Percentiles rank a stretch among this genome's conserved stretches.
These are phyloP conservation scores for Mormoops blainvillei DNA, from an alignment of 2,113 vertebrate genomes.

Conservation along the genomic window DNA sequence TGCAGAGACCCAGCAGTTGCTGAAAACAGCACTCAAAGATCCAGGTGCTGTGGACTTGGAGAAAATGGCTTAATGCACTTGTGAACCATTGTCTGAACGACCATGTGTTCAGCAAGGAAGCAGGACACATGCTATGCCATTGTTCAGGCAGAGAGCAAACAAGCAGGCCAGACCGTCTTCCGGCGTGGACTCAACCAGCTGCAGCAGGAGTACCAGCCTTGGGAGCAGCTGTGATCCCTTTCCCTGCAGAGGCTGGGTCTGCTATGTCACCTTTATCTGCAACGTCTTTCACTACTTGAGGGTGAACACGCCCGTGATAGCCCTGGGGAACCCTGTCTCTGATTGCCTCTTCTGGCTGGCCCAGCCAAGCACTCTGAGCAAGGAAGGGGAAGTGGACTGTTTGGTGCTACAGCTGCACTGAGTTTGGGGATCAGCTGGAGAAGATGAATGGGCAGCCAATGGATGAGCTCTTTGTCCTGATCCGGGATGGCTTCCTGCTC, in stretches of 20 bases:
- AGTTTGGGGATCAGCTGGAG: slow-evolving; percentile 96
- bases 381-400: slow-evolving; percentile 96
- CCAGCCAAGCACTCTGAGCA: slow-evolving; percentile 88
- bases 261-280: slow-evolving; percentile 96
- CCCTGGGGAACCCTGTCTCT: slow-evolving; percentile 93
- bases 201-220: slow-evolving; percentile 90
- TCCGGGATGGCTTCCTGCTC: slow-evolving; percentile 95
- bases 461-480: slow-evolving; percentile 94
- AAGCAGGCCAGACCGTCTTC: slow-evolving; percentile 87
- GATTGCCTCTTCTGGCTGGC: slow-evolving; percentile 92
- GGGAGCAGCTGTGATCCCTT: slow-evolving; percentile 88
- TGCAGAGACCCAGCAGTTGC: slow-evolving; percentile 88
- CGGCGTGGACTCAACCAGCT: slow-evolving; percentile 89
- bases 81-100: slow-evolving; percentile 95
- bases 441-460: slow-evolving; percentile 89
- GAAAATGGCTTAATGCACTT: slow-evolving; percentile 90
- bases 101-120: slow-evolving; percentile 94
- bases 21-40: slow-evolving; percentile 97
- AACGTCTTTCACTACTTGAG: slow-evolving; percentile 96
- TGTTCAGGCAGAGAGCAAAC: slow-evolving; percentile 93
- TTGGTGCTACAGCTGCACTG: slow-evolving; percentile 95
- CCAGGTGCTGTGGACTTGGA: slow-evolving; percentile 90
- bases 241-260: slow-evolving; percentile 92
- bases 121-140: slow-evolving; percentile 95
- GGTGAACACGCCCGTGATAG: slow-evolving; percentile 97